phyloP scores from a whole-genome alignment of 64 coral and sea anemone genomes.

The Anthopleura sola region DNA sequence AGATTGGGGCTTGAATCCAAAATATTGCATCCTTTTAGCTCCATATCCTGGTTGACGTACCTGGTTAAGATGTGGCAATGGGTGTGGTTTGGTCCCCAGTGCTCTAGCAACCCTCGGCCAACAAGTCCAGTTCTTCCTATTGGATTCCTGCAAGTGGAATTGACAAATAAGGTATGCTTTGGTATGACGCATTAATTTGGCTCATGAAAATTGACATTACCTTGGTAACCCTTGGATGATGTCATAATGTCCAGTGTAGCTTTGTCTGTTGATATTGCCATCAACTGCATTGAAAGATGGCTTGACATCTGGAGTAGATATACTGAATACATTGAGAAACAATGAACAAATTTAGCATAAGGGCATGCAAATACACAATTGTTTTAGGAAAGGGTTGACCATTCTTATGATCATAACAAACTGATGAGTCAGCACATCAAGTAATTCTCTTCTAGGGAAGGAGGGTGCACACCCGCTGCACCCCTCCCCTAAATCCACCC shows the following conservation, averaged over 20 bases:
- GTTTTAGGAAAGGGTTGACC: too few relatives aligned
- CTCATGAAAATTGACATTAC: not conserved
- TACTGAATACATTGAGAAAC: not conserved
- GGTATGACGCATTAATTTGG: not conserved
- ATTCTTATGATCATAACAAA: too few relatives aligned
- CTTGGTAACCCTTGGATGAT: constrained; percentile 40
- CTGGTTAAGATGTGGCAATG: constrained; percentile 22
- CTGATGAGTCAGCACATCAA: too few relatives aligned
- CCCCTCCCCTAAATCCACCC: too few relatives aligned
- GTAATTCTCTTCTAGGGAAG: too few relatives aligned
- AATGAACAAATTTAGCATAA: not conserved
- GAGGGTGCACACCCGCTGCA: too few relatives aligned
- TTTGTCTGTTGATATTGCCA: constrained; percentile 37
- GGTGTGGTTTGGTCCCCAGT: constrained; percentile 51
- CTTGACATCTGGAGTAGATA: not conserved
- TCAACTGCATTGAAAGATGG: constrained; percentile 27
- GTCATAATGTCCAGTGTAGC: constrained; percentile 40
- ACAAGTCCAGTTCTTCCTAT: constrained; percentile 39
- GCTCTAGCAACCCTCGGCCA: constrained; percentile 38
- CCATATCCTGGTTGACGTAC: not conserved
- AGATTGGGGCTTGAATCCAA: too few relatives aligned
- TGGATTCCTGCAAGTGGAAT: constrained; percentile 34
- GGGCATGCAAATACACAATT: too few relatives aligned
- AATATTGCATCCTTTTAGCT: too few relatives aligned
- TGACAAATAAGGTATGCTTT: not conserved